Evolutionary conservation across 2,797 vertebrate genomes (phyloP).

Genomic region (Helicolenus hilgendorfi): DNA sequence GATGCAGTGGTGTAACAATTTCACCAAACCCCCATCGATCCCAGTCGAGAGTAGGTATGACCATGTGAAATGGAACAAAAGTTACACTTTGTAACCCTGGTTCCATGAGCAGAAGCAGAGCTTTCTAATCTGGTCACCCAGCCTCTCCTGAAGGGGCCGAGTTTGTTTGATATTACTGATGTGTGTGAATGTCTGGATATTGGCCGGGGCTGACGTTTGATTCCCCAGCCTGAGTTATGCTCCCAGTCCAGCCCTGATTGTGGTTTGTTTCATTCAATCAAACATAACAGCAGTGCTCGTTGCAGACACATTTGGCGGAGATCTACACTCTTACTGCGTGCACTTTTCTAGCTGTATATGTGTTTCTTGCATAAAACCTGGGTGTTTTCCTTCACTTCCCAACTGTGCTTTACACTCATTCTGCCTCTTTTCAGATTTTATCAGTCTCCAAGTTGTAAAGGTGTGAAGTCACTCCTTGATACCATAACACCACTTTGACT

Average conservation of each 20-base stretch:
- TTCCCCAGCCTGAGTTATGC: too few species aligned
- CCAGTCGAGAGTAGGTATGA: not conserved
- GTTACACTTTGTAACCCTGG: not conserved
- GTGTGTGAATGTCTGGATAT: not conserved
- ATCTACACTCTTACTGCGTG: not conserved
- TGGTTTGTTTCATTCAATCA: too few species aligned
- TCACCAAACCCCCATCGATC: not conserved
- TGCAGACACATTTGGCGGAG: not conserved
- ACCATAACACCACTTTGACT: not conserved
- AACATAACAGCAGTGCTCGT: too few species aligned
- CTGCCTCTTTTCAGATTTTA: not conserved
- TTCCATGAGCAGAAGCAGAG: not conserved
- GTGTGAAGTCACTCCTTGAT: conserved; percentile 14
- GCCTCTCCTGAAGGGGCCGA: not conserved
- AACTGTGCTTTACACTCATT: not conserved
- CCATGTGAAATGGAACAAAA: not conserved
- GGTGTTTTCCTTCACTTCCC: not conserved
- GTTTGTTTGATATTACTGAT: not conserved
- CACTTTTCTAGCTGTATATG: not conserved
- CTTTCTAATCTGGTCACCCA: not conserved
- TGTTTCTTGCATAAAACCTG: not conserved
- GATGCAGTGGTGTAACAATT: not conserved
- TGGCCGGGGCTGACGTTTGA: too few species aligned
- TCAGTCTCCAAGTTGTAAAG: not conserved
- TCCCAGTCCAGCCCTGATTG: too few species aligned